Evolutionary conservation across 1,140 invertebrate species (phyloP).

Genomic region (Lucilia cuprina): DNA sequence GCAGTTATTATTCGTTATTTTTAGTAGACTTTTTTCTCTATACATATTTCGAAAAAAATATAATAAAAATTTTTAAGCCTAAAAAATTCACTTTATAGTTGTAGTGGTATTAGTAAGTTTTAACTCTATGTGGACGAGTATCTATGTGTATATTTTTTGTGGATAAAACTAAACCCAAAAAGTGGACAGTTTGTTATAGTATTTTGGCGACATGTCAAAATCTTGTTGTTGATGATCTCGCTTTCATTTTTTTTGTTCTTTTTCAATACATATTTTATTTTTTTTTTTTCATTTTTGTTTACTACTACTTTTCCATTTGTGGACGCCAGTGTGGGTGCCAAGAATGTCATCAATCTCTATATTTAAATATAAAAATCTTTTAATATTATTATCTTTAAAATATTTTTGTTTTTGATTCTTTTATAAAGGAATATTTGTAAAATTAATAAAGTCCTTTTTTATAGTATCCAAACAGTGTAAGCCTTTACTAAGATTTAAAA

Average conservation of each 20-base stretch:
- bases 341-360: constrained; percentile 28
- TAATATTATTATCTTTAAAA: background rate
- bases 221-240: constrained; percentile 23
- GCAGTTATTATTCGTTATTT: background rate
- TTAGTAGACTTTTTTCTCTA: background rate
- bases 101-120: background rate
- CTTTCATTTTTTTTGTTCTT: constrained; percentile 8
- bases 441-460: too few species aligned
- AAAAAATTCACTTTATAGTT: background rate
- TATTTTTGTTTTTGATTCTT: background rate
- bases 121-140: background rate
- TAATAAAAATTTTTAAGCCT: constrained; percentile 23
- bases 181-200: constrained; percentile 27
- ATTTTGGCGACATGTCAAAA: constrained; percentile 34
- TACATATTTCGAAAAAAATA: background rate
- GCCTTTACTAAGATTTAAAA: too few species aligned
- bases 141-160: background rate
- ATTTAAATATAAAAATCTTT: background rate
- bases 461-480: too few species aligned
- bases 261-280: too few species aligned
- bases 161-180: constrained; percentile 24
- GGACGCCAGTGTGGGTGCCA: constrained; percentile 28
- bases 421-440: too few species aligned
- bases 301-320: background rate
- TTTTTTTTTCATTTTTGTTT: background rate